A percentile compares a stretch with the other conserved stretches of the same genome.
phyloP scores from a whole-genome alignment of 2,113 vertebrate genomes.

The Tursiops truncatus region DNA sequence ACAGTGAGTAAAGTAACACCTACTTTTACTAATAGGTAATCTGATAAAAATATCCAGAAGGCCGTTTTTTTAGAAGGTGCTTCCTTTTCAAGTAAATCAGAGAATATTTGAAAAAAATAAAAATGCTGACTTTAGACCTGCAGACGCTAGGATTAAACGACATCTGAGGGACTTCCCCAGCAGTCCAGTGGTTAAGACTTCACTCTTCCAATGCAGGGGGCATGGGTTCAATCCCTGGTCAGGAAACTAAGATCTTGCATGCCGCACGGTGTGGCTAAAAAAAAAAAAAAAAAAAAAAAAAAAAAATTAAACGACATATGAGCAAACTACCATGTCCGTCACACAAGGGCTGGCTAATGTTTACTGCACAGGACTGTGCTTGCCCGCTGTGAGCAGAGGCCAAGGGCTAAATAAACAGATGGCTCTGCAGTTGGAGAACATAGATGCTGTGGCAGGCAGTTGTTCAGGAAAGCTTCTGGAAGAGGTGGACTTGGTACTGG shows the following conservation, averaged over 20 bases:
- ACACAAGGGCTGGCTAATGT: neutral
- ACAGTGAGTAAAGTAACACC: slow-evolving; percentile 85
- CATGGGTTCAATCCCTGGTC: too few species aligned
- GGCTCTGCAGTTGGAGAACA: neutral
- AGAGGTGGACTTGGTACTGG: neutral
- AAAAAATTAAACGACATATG: neutral
- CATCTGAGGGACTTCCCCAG: neutral
- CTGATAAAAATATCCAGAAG: neutral
- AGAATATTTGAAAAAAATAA: neutral
- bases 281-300: too few species aligned
- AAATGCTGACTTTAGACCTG: neutral
- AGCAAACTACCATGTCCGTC: fast-evolving
- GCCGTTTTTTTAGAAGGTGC: neutral
- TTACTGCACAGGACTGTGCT: neutral
- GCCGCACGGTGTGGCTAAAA: too few species aligned
- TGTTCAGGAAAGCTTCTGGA: neutral
- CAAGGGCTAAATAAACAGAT: neutral
- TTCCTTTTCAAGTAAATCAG: neutral
- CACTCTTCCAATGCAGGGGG: too few species aligned
- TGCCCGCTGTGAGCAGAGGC: neutral
- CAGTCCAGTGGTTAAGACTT: too few species aligned
- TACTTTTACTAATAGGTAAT: neutral
- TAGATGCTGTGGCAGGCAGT: neutral
- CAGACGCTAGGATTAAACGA: neutral
- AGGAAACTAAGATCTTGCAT: too few species aligned